Percentiles rank a stretch among this genome's conserved stretches.
These are phyloP conservation scores for Gari tellinella DNA, from an alignment of 2,888 invertebrate genomes.

Conservation along the genomic window DNA sequence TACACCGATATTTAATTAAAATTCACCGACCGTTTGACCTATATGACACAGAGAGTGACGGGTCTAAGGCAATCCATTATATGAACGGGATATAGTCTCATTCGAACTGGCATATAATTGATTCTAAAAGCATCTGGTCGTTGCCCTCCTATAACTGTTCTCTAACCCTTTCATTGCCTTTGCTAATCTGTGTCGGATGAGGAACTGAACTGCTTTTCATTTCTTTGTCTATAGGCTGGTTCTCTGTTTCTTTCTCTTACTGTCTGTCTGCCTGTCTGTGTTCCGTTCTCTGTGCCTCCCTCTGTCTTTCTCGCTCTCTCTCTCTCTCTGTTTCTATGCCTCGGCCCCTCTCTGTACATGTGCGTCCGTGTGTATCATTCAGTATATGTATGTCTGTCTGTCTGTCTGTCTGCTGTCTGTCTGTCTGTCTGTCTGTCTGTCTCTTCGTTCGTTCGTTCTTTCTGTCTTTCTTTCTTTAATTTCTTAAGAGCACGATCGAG, in stretches of 20 bases:
- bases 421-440: background rate
- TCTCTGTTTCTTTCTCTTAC: background rate
- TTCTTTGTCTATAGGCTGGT: background rate
- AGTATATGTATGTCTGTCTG: background rate
- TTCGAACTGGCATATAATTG: too few relatives aligned
- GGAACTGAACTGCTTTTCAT: too few relatives aligned
- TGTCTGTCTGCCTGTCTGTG: background rate
- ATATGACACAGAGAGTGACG: too few relatives aligned
- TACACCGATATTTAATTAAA: too few relatives aligned
- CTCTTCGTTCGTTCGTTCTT: background rate
- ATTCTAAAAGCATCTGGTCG: too few relatives aligned
- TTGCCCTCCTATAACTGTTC: too few relatives aligned
- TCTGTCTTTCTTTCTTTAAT: background rate
- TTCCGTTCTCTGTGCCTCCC: background rate
- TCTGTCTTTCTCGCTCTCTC: constrained; percentile 3
- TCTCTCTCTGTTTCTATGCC: background rate
- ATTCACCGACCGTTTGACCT: too few relatives aligned
- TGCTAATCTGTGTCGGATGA: too few relatives aligned
- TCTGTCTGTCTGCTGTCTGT: background rate
- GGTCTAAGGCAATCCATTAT: too few relatives aligned
- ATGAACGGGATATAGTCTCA: too few relatives aligned
- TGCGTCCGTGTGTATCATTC: background rate
- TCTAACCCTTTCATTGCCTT: too few relatives aligned
- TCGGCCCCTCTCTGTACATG: background rate
- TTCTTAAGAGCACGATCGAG: too few relatives aligned